Evolutionary conservation across 2,113 vertebrate genomes (phyloP), one percentile per base, ranked within the genome.

Genomic region (Pedetes capensis): DNA sequence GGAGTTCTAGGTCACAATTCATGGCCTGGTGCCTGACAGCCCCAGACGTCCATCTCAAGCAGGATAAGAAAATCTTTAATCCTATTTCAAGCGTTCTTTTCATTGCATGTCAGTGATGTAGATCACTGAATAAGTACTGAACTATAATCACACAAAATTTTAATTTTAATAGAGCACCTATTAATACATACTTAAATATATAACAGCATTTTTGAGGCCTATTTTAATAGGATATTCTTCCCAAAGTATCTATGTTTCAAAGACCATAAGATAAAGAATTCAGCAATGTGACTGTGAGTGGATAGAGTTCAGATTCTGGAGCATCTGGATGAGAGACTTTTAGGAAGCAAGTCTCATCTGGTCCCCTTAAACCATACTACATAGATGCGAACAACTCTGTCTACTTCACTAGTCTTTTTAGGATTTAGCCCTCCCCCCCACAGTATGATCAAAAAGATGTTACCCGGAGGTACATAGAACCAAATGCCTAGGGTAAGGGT

Each of bases 161-260:
- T 69, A 61, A 49, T 61, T 92, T 81, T 29, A 69, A 49, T 61
- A 76, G 53, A 91, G 72, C 32, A 27, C 83, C 44, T 89, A 16
- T 53, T 75, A 39, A 82, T 63, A 85, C 12, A 51, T 66, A 47
- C 49, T 94, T 79, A 72, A 84, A 44, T 47, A 87, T 32, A 69
- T 11, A 71, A 29, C 22, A 63, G 39, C 14, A 83, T 81, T 85
- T 94, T 82, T 78, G 71, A 91, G 82, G 72, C 51, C n/a, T 88
- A 75, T 66, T 74, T 85, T 91, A 80, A 96, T 57, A 53, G 79
- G 8, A 85, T 85, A 69, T n/a, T 93, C 22, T 44, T 91, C 55
- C 39, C 83, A 47, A 75, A 51, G 18, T 82, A 69, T 76, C 49
- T 93, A 13, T 59, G n/a, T 90, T 78, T 76, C 81, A 72, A 59